Evolutionary conservation across 2,888 invertebrate genomes (phyloP), one percentile per base, ranked within the genome.

Genomic region (Hirtodrosophila alboralis): DNA sequence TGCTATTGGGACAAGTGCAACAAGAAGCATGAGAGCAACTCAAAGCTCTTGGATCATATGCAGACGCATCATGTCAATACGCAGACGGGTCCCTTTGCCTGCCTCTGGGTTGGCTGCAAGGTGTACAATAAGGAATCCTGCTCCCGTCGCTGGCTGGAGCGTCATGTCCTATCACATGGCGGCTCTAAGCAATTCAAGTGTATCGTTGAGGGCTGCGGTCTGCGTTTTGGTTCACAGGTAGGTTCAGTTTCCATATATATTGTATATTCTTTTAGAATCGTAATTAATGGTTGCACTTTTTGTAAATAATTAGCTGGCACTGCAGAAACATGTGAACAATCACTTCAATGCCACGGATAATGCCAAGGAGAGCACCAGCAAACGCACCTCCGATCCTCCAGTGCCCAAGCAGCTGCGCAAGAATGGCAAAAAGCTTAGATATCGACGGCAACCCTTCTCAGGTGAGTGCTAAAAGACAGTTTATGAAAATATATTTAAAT

Each of bases 121-220:
- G 98, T 98, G 33, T 97, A 96, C 88, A 96, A 96, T 73, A 95
- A 96, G 89, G 95, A 95, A 27, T 98, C 98, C 6, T 97, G 97
- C 89, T 97, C 97, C 4, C 93, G 96, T 51, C 94, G 96, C 52
- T 98, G 98, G 98, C 91, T 98, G 73, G 97, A 98, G 90, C 92
- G 98, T 38, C 98, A 98, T 91, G 96, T 98, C 36, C 91, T 97
- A 41, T 95, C 95, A 0, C 98, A 98, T 91, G 95, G 96, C 54
- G 97, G 97, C 36, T 97, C 96, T 91, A 97, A 98, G 90, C 97
- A 97, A 16, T 98, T 97, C 92, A 94, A 96, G 86, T 98, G 98
- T 91, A 98, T 98, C 90, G 96, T 98, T 79, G 97, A 97, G 88
- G 96, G 97, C 84, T 98, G 98, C 91, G 96, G 97, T 80, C 93